These are phyloP conservation scores for Actias luna DNA, from an alignment of 2,888 invertebrate genomes.

Conservation along the genomic window DNA sequence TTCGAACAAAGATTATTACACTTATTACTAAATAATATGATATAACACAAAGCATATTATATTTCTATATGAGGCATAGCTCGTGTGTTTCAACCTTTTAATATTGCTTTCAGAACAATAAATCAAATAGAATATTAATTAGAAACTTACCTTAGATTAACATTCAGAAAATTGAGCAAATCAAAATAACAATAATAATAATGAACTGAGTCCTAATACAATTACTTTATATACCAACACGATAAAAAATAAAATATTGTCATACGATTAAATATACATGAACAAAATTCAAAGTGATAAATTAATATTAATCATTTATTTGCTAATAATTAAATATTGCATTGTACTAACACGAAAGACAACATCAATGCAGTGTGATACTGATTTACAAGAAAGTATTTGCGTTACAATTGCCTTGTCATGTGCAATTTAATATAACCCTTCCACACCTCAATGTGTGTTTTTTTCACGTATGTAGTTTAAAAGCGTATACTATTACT, in stretches of 20 bases:
- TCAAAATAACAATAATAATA: slow-evolving; percentile 78
- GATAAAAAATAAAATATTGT: slow-evolving; percentile 57
- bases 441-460: slow-evolving; percentile 20
- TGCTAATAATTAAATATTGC: slow-evolving; percentile 59
- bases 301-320: slow-evolving; percentile 50
- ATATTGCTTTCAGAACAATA: slow-evolving; percentile 47
- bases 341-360: slow-evolving; percentile 67
- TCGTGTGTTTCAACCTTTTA: slow-evolving; percentile 30
- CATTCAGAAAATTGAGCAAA: slow-evolving; percentile 79
- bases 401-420: slow-evolving; percentile 53
- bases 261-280: slow-evolving; percentile 57
- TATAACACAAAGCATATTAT: not conserved
- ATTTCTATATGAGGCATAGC: slow-evolving; percentile 13
- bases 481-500: slow-evolving; percentile 41
- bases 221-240: slow-evolving; percentile 62
- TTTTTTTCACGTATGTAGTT: slow-evolving; percentile 16
- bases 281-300: slow-evolving; percentile 55
- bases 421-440: slow-evolving; percentile 33
- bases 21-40: not conserved
- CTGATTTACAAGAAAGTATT: slow-evolving; percentile 50
- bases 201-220: slow-evolving; percentile 57
- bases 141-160: slow-evolving; percentile 71
- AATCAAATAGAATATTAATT: slow-evolving; percentile 60
- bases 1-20: not conserved
- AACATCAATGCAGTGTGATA: slow-evolving; percentile 56